These are phyloP conservation scores for Aphidius ervi DNA, from an alignment of 1,140 invertebrate genomes.

Conservation along the genomic window DNA sequence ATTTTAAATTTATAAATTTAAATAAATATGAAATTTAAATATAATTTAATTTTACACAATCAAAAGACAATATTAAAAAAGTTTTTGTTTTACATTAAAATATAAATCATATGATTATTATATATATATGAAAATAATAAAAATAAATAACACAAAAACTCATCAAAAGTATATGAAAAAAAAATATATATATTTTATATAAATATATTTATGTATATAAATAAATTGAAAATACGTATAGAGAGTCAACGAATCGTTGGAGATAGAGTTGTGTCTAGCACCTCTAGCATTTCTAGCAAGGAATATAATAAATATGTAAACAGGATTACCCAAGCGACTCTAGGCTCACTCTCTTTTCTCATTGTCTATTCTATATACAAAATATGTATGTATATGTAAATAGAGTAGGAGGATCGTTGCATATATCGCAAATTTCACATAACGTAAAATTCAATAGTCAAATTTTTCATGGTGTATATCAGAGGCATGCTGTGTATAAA, in stretches of 20 bases:
- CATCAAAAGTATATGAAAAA: background rate
- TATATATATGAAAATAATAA: background rate
- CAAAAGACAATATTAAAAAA: too few species aligned
- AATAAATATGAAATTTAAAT: too few species aligned
- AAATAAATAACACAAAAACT: background rate
- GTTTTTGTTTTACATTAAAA: too few species aligned
- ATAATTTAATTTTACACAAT: too few species aligned
- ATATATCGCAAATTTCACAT: constrained; percentile 26
- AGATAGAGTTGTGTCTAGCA: constrained; percentile 11
- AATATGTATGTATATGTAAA: constrained; percentile 9
- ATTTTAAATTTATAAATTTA: too few species aligned
- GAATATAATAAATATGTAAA: constrained; percentile 33
- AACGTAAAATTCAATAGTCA: too few species aligned
- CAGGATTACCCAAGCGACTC: constrained; percentile 22
- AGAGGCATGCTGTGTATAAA: too few species aligned
- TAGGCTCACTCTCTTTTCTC: constrained; percentile 18
- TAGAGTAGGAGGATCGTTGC: constrained; percentile 5
- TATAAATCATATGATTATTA: too few species aligned
- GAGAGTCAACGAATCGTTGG: constrained; percentile 5
- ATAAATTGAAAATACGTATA: background rate
- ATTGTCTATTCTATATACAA: constrained; percentile 17
- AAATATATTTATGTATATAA: too few species aligned
- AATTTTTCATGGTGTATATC: too few species aligned
- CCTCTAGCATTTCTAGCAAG: constrained; percentile 3
- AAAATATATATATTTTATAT: too few species aligned